phyloP scores from a whole-genome alignment of 2,113 vertebrate genomes.

The Xerus inauris region DNA sequence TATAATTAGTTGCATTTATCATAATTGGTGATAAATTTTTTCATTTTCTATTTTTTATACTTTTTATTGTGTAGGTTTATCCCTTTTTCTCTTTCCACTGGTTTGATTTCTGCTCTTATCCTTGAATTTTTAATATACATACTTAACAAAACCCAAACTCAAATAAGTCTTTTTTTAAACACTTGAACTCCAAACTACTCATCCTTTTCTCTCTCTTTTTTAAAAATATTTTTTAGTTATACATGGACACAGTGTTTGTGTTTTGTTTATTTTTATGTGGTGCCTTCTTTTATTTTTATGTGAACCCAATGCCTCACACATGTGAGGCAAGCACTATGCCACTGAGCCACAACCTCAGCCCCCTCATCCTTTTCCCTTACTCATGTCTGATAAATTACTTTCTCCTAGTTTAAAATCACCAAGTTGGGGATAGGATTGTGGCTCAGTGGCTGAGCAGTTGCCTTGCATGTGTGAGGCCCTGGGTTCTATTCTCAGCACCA shows the following conservation, averaged over 20 bases:
- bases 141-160: constrained; percentile 3
- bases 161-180: constrained; percentile 34
- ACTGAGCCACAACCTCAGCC: too few species aligned
- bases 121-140: background rate
- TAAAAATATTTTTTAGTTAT: too few species aligned
- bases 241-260: too few species aligned
- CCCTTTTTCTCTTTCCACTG: background rate
- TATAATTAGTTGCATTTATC: constrained; percentile 48
- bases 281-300: too few species aligned
- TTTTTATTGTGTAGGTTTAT: background rate
- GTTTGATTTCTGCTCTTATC: constrained; percentile 21
- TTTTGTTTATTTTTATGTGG: too few species aligned
- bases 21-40: background rate
- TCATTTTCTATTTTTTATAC: background rate
- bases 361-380: too few species aligned
- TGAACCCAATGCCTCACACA: too few species aligned
- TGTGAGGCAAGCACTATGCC: too few species aligned
- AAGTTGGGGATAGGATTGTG: too few species aligned
- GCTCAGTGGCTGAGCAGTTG: too few species aligned
- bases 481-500: too few species aligned
- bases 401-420: constrained; percentile 9
- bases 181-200: background rate
- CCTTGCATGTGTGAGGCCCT: too few species aligned
- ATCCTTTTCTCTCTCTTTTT: constrained; percentile 11
- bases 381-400: background rate